phyloP scores from a whole-genome alignment of 2,888 invertebrate genomes.

The Sphinx pinastri region DNA sequence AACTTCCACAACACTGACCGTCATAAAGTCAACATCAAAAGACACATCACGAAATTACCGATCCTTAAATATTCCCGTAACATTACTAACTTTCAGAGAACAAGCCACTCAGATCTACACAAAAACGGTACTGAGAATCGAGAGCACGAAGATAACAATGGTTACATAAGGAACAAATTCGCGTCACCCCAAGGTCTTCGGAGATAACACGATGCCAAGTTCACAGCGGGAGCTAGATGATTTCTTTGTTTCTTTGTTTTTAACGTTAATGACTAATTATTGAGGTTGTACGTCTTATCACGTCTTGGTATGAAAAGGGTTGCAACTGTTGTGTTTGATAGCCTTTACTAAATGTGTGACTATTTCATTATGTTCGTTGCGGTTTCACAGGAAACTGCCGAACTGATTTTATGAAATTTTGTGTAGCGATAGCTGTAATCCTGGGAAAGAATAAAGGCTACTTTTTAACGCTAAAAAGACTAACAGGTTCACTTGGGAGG shows the following conservation, averaged over 20 bases:
- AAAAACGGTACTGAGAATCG: background rate
- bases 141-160: background rate
- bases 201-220: conserved; percentile 21
- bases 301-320: background rate
- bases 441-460: too few relatives aligned
- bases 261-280: conserved; percentile 9
- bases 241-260: background rate
- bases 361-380: too few relatives aligned
- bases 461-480: too few relatives aligned
- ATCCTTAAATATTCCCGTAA: background rate
- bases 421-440: too few relatives aligned
- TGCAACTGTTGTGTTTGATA: background rate
- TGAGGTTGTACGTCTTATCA: background rate
- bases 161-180: background rate
- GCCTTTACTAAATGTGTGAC: too few relatives aligned
- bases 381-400: too few relatives aligned
- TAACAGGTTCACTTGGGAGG: too few relatives aligned
- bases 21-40: background rate
- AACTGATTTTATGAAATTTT: too few relatives aligned
- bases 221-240: background rate
- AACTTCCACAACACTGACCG: background rate
- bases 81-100: background rate
- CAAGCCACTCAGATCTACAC: background rate
- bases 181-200: conserved; percentile 10
- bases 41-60: conserved; percentile 1